Base-by-base conservation (phyloP, 1,140 invertebrate genomes). In the Vanessa tameamea region DNA sequence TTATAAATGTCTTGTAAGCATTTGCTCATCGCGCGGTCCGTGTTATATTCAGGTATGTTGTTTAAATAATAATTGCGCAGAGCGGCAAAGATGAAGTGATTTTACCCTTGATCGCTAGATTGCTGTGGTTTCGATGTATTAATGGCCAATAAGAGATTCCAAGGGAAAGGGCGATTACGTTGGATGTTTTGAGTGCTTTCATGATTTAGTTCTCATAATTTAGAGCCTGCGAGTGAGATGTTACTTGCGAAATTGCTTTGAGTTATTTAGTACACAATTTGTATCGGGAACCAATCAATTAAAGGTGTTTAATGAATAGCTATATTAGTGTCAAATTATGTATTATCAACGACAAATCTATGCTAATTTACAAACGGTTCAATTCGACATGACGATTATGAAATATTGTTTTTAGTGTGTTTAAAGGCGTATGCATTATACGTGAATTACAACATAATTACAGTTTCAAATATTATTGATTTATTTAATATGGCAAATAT, bases 21-120 rank as follows among this genome's bases (percentile, higher is more conserved):
- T 61, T 61, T 31, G 57, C 31, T 57, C 43, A 47, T 61, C 57
- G 57, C 15, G 14, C 55, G 14, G 8, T 14, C 67, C 67, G 55
- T 48, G 47, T n/a, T 14, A 37, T 48, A 63, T 63, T 47, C 47
- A 63, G 13, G 68, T 63, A 63, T 31, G 67, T 69, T 47, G 55
- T 61, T 63, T 68, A 68, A 79, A 78, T 87, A 79, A 78, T 87
- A 83, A 85, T 81, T 80, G 82, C 79, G 73, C 70, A 63, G 71
- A 47, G 64, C 69, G 69, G 68, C 71, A 65, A 74, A 73, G 82
- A 87, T 87, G 80, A 87, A 87, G 85, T 82, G 82, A 85, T 87
- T 84, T 79, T 78, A 73, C 68, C 77, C 77, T 79, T 75, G 78
- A 87, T 82, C 77, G 76, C 77, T 73, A 69, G 76, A 83, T 73